Percentiles rank a stretch among this genome's conserved stretches.
Evolutionary conservation across 2,797 vertebrate species (phyloP).

Genomic region (Craterocephalus amniculus): DNA sequence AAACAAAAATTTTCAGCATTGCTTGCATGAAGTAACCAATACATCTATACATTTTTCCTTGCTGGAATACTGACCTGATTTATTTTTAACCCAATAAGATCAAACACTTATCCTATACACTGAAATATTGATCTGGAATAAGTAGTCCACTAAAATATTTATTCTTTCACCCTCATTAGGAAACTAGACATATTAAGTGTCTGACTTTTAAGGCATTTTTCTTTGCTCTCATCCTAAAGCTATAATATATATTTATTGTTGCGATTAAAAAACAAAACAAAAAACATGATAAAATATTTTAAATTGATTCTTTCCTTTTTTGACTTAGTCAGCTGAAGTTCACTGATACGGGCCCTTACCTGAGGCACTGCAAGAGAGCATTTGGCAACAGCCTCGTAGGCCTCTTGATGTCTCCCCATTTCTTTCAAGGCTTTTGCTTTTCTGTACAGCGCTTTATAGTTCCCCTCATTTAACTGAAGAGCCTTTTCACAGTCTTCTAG

Average conservation of each 20-base stretch:
- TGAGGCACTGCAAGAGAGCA: slow-evolving; percentile 95
- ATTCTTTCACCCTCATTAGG: neutral
- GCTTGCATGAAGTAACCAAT: neutral
- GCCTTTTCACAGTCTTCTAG: slow-evolving; percentile 92
- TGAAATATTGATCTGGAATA: neutral
- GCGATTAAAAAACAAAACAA: neutral
- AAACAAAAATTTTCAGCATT: slow-evolving; percentile 31
- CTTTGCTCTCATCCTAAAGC: neutral
- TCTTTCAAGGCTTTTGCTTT: slow-evolving; percentile 92
- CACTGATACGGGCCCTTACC: slow-evolving; percentile 71
- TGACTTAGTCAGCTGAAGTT: neutral
- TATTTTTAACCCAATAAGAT: neutral
- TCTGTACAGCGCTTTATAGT: slow-evolving; percentile 92
- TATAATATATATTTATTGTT: too few species aligned
- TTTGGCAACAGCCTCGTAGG: slow-evolving; percentile 94
- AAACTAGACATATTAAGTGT: neutral
- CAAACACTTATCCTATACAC: neutral
- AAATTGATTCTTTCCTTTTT: neutral
- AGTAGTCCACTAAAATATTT: neutral
- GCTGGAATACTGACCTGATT: neutral
- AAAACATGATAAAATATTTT: too few species aligned
- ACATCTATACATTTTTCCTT: neutral
- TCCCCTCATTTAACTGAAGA: slow-evolving; percentile 89
- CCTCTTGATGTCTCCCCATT: slow-evolving; percentile 89
- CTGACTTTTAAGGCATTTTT: too few species aligned